These are phyloP conservation scores for Lycia hirtaria DNA, from an alignment of 2,888 invertebrate genomes.

Conservation along the genomic window DNA sequence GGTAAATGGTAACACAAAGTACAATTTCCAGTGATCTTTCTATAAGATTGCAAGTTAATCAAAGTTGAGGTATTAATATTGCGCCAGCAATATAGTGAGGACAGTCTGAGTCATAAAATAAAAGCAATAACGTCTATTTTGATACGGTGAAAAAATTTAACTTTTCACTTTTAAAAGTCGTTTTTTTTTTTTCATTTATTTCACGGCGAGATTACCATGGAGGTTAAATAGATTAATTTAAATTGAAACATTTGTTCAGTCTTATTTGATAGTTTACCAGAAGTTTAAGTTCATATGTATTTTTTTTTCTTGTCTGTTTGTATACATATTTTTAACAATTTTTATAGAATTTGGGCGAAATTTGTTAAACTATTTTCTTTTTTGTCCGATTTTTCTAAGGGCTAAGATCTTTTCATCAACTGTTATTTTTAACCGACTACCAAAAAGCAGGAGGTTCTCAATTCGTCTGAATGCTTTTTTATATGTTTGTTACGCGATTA, in stretches of 20 bases:
- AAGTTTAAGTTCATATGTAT: no score
- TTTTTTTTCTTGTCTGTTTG: no score
- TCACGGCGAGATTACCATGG: slow-evolving; percentile 26
- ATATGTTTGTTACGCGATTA: no score
- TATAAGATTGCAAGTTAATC: slow-evolving; percentile 27
- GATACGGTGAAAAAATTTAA: not conserved
- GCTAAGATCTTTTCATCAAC: no score
- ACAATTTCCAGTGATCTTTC: slow-evolving; percentile 38
- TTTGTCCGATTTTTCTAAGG: no score
- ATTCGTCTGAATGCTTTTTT: no score
- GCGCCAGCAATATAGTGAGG: not conserved
- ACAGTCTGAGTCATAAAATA: not conserved
- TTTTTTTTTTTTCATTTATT: not conserved
- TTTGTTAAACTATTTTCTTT: no score
- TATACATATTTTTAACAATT: no score
- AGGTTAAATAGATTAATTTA: slow-evolving; percentile 21
- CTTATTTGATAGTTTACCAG: not conserved
- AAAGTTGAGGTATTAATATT: not conserved
- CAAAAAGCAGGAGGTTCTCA: no score
- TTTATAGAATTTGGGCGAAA: no score
- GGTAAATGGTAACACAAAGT: slow-evolving; percentile 34
- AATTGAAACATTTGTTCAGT: not conserved
- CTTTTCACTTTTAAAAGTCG: not conserved
- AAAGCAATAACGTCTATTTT: not conserved
- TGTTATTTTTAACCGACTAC: no score